Base-by-base conservation (phyloP, 2,797 vertebrate genomes). In the Fundulus diaphanus region DNA sequence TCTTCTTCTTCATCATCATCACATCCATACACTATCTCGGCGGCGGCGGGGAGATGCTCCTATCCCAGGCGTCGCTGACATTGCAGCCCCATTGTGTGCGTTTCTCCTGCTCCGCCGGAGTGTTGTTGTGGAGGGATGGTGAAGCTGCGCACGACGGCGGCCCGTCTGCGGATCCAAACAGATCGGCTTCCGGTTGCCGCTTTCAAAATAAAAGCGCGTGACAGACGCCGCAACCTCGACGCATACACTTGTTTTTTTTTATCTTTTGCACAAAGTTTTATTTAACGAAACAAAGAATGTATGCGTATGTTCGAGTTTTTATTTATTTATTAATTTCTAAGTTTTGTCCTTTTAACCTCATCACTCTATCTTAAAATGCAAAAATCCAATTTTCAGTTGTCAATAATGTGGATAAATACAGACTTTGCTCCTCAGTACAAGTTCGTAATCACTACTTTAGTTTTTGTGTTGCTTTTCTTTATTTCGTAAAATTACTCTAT, bases 1-100 rank as follows among this genome's bases (percentile, higher is more conserved):
- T 98, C 96, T 99, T 99, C 85, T 98, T 99, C 74, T 96, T 99
- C 97, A 97, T 97, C 97, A 98, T 97, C 94, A 92, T 95, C 95
- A 97, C 93, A 87, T 96, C 96, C 96, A 96, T 95, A 78, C 85
- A 93, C 77, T 44, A 85, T 2, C 29, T 85, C 84, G 57, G 73
- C 24, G 35, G 13, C 56, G 6, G 2, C 0, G 70, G 71, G 44
- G 59, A 51, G 82, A 83, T 70, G 84, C 79, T 83, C 68, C 0
- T 15, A 5, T 37, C 37, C 59, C 70, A 56, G 42, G 77, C 51
- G 80, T 15, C 69, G 79, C 57, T 56, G 68, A 82, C 91, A 89
- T 92, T 84, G 88, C 89, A 71, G 65, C 73, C 83, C 76, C 90
- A 88, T 90, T 88, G 84, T 88, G 82, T 18, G 54, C 16, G 7